phyloP scores from a whole-genome alignment of 2,888 invertebrate species.

The Drosophila atripex region DNA sequence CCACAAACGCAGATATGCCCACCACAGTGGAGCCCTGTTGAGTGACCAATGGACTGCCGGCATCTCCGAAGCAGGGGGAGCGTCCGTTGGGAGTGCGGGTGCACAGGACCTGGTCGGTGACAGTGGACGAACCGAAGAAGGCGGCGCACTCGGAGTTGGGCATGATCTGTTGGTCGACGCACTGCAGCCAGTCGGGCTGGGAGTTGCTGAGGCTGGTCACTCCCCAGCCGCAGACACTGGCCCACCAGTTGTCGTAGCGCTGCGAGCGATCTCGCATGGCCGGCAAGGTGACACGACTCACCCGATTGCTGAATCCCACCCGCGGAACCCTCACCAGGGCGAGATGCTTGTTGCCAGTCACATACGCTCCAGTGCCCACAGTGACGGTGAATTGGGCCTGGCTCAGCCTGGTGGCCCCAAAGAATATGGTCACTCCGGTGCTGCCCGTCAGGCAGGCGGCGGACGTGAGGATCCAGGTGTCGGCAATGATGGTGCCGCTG shows the following conservation, averaged over 20 bases:
- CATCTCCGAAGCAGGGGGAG: constrained; percentile 29
- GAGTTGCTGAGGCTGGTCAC: constrained; percentile 2
- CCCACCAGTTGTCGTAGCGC: constrained; percentile 18
- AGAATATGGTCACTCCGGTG: constrained; percentile 33
- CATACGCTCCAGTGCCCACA: constrained; percentile 8
- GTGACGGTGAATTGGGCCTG: constrained; percentile 1
- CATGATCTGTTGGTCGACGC: constrained; percentile 32
- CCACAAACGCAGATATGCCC: constrained; percentile 19
- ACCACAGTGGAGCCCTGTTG: constrained; percentile 9
- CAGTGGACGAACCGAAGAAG: constrained; percentile 8
- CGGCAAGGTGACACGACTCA: constrained; percentile 14
- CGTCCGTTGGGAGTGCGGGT: constrained; percentile 22
- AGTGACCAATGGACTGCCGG: constrained; percentile 25
- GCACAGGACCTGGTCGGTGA: constrained; percentile 24
- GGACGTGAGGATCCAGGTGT: constrained; percentile 35
- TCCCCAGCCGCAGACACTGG: constrained; percentile 33
- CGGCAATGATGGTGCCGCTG: constrained; percentile 34
- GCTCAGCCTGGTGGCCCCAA: constrained; percentile 25
- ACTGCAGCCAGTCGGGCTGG: constrained; percentile 32
- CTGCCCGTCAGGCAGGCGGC: constrained; percentile 17
- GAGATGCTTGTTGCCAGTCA: constrained; percentile 2
- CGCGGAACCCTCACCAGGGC: constrained; percentile 26
- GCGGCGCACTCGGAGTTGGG: constrained; percentile 20
- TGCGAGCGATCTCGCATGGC: constrained; percentile 14
- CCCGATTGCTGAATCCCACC: constrained; percentile 8